A percentile compares a stretch with the other conserved stretches of the same genome.
Conservation (phyloP, 2,113 vertebrate species). For the Callorhinus ursinus region DNA sequence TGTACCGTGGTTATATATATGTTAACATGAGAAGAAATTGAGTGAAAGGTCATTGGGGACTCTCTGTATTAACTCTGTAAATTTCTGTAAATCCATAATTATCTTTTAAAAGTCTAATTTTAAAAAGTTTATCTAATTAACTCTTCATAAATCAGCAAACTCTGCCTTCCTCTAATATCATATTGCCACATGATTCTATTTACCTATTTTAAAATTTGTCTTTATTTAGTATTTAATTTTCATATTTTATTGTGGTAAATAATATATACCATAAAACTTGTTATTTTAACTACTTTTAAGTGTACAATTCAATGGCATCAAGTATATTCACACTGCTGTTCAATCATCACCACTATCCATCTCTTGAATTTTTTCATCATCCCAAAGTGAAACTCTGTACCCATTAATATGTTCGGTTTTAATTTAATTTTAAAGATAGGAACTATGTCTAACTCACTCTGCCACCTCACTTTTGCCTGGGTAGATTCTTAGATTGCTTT, state of each 20-base stretch:
- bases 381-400: background rate
- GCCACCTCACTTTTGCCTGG: background rate
- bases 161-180: background rate
- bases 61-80: background rate
- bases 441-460: background rate
- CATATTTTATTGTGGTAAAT: too few species aligned
- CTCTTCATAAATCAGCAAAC: background rate
- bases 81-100: background rate
- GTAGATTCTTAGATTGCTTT: background rate
- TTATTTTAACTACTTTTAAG: too few species aligned
- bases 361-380: background rate
- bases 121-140: background rate
- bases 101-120: background rate
- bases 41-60: background rate
- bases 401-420: background rate
- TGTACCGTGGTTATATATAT: background rate
- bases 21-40: background rate
- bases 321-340: too few species aligned
- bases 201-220: background rate
- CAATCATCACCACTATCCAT: too few species aligned
- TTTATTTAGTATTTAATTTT: background rate
- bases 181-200: background rate
- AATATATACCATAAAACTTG: too few species aligned
- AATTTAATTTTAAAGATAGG: background rate
- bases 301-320: too few species aligned